phyloP scores from a whole-genome alignment of 2,888 invertebrate species.

The Tigriopus californicus region DNA sequence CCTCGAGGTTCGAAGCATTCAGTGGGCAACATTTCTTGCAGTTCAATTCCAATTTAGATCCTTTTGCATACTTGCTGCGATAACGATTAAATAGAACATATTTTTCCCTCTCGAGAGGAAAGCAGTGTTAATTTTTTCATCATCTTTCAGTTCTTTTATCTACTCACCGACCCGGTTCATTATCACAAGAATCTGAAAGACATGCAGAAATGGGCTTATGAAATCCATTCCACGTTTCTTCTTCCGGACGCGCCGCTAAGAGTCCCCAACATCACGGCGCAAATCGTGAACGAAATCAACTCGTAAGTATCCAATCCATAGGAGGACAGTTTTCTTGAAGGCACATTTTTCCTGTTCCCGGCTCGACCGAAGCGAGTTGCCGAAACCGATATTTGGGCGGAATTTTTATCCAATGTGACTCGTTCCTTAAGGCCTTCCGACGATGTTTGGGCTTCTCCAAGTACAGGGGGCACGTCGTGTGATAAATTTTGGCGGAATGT shows the following conservation, averaged over 20 bases:
- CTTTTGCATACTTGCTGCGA: neutral
- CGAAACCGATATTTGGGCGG: no score
- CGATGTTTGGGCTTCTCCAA: no score
- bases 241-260: slow-evolving; percentile 45
- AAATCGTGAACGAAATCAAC: slow-evolving; percentile 2
- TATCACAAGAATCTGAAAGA: slow-evolving; percentile 58
- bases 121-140: slow-evolving; percentile 15
- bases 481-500: no score
- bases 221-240: slow-evolving; percentile 89
- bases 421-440: no score
- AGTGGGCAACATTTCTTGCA: slow-evolving; percentile 1
- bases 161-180: slow-evolving; percentile 77
- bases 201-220: slow-evolving; percentile 95
- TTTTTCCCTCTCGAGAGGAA: slow-evolving; percentile 8
- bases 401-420: no score
- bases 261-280: neutral
- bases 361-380: no score
- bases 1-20: neutral
- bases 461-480: no score
- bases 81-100: no score
- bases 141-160: slow-evolving; percentile 49
- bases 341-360: no score
- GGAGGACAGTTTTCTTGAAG: no score
- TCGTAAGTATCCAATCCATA: neutral
- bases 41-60: neutral